phyloP scores from a whole-genome alignment of 2,888 invertebrate species.

The Cerceris rybyensis region DNA sequence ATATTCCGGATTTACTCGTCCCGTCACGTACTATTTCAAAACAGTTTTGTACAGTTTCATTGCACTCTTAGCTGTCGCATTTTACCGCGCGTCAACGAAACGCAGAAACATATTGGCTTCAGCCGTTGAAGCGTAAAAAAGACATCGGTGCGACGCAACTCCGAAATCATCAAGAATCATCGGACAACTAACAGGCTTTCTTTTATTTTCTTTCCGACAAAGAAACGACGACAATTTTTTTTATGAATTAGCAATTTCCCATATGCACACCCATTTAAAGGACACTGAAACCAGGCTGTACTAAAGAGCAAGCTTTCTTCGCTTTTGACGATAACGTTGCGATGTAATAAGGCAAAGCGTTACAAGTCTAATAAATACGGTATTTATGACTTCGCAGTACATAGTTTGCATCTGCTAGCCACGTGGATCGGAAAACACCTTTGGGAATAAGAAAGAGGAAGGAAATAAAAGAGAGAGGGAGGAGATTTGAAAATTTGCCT shows the following conservation, averaged over 20 bases:
- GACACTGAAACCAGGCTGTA: neutral
- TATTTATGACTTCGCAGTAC: constrained; percentile 33
- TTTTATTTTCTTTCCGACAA: neutral
- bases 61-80: constrained; percentile 1
- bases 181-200: neutral
- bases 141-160: neutral
- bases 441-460: neutral
- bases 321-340: neutral
- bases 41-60: constrained; percentile 13
- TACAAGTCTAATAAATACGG: constrained; percentile 16
- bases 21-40: constrained; percentile 19
- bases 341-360: neutral
- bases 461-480: too few species aligned
- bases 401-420: constrained; percentile 31
- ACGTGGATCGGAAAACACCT: constrained; percentile 31
- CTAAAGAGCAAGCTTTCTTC: neutral
- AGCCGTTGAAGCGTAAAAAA: neutral
- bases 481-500: constrained; percentile 23
- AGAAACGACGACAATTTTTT: neutral
- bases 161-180: neutral
- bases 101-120: constrained; percentile 5
- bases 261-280: neutral
- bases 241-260: neutral
- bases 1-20: constrained; percentile 3
- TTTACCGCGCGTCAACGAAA: constrained; percentile 7